Conservation (phyloP, 64 coral and sea anemone genomes). For the Dendrophyllia cribrosa region DNA sequence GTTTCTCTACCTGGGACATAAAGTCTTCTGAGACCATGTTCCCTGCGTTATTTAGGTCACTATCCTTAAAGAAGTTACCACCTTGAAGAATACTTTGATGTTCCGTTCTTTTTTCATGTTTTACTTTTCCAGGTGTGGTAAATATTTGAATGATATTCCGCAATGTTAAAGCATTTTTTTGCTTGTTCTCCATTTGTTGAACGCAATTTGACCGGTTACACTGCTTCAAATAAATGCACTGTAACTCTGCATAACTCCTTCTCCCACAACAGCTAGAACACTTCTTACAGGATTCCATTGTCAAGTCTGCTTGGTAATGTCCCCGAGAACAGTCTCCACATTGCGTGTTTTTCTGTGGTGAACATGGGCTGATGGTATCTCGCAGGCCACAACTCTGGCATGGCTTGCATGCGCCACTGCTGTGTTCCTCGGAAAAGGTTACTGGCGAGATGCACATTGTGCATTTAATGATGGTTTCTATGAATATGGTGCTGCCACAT, state of each 20-base stretch:
- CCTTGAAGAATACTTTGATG: not conserved
- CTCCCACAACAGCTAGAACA: not conserved
- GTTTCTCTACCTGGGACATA: too few relatives aligned
- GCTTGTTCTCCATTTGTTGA: not conserved
- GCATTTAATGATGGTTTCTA: not conserved
- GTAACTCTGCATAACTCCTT: not conserved
- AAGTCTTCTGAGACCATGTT: not conserved
- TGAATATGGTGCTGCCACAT: not conserved
- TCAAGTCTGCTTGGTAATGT: not conserved
- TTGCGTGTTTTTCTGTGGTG: not conserved
- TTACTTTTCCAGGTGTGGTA: not conserved
- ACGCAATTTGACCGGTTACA: not conserved
- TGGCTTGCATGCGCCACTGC: not conserved
- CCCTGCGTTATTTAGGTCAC: not conserved
- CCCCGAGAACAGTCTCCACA: conserved; percentile 9
- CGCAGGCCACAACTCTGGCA: not conserved
- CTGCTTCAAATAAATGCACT: conserved; percentile 8
- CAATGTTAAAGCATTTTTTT: not conserved
- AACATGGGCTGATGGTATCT: not conserved
- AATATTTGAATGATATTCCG: not conserved
- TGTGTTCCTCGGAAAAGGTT: not conserved
- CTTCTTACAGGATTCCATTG: not conserved
- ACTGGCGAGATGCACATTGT: not conserved
- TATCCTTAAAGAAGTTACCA: too few relatives aligned
- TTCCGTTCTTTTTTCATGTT: not conserved